phyloP scores from a whole-genome alignment of 2,888 invertebrate genomes.

The Poecilus cupreus region DNA sequence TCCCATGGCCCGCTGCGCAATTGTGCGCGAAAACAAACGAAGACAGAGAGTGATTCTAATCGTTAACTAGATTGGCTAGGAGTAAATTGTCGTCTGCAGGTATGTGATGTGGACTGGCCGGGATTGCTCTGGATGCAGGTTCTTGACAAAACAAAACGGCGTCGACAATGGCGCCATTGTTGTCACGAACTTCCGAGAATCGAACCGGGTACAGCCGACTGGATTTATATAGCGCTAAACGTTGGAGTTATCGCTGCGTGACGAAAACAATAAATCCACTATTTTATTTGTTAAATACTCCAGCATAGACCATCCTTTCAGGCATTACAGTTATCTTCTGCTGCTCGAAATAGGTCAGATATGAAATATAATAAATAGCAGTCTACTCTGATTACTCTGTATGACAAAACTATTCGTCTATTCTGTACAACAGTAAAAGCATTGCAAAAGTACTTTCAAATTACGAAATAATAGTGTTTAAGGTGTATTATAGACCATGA shows the following conservation, averaged over 20 bases:
- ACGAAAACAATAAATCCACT: slow-evolving; percentile 31
- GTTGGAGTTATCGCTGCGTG: slow-evolving; percentile 13
- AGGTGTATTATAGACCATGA: too few relatives aligned
- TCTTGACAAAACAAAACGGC: slow-evolving; percentile 23
- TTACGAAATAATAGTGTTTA: too few relatives aligned
- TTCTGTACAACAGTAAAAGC: too few relatives aligned
- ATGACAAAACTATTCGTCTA: too few relatives aligned
- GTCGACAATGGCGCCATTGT: slow-evolving; percentile 21
- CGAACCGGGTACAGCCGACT: slow-evolving; percentile 1
- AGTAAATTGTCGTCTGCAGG: slow-evolving; percentile 50
- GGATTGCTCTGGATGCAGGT: neutral
- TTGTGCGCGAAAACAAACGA: slow-evolving; percentile 46
- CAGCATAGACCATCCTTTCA: neutral
- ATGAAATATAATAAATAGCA: slow-evolving; percentile 2
- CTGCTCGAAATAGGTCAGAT: neutral
- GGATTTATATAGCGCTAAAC: neutral
- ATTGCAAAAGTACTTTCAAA: too few relatives aligned
- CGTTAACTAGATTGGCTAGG: slow-evolving; percentile 42
- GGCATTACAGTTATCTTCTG: neutral
- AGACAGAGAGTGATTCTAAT: slow-evolving; percentile 52
- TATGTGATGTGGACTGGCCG: neutral
- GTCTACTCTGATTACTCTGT: neutral
- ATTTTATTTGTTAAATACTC: neutral
- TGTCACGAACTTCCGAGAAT: neutral
- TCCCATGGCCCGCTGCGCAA: slow-evolving; percentile 32